These are phyloP conservation scores for Caenorhabditis panamensis DNA, from an alignment of 2,888 invertebrate genomes.

Conservation along the genomic window DNA sequence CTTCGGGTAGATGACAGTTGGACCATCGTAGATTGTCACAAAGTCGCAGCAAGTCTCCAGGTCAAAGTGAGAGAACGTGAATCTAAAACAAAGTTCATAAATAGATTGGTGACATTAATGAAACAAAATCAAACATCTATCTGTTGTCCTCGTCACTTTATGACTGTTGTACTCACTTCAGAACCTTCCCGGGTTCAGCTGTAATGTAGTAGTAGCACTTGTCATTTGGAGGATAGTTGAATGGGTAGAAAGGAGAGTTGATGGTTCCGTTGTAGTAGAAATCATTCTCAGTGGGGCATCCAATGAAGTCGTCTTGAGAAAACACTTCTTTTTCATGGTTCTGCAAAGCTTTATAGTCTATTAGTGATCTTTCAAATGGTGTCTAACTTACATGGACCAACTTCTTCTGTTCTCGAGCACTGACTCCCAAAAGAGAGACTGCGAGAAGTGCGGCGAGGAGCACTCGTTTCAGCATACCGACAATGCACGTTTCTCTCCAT, in stretches of 20 bases:
- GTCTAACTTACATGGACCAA: background rate
- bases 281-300: conserved; percentile 70
- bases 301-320: conserved; percentile 58
- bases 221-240: conserved; percentile 66
- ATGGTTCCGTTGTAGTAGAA: conserved; percentile 70
- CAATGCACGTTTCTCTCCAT: conserved; percentile 16
- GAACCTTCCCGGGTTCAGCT: conserved; percentile 64
- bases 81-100: conserved; percentile 48
- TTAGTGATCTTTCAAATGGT: background rate
- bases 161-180: conserved; percentile 47
- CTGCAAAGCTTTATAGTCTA: background rate
- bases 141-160: background rate
- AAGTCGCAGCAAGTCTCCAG: conserved; percentile 69
- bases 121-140: background rate
- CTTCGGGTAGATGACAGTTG: conserved; percentile 39
- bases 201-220: conserved; percentile 69
- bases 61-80: conserved; percentile 66
- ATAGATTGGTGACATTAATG: background rate
- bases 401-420: conserved; percentile 1
- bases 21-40: conserved; percentile 71
- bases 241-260: conserved; percentile 66
- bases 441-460: conserved; percentile 17
- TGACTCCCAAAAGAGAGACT: conserved; percentile 1
- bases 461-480: conserved; percentile 18
- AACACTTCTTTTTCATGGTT: conserved; percentile 19